A percentile compares a stretch with the other conserved stretches of the same genome.
phyloP scores from a whole-genome alignment of 1,140 invertebrate genomes.

The Musca vetustissima region DNA sequence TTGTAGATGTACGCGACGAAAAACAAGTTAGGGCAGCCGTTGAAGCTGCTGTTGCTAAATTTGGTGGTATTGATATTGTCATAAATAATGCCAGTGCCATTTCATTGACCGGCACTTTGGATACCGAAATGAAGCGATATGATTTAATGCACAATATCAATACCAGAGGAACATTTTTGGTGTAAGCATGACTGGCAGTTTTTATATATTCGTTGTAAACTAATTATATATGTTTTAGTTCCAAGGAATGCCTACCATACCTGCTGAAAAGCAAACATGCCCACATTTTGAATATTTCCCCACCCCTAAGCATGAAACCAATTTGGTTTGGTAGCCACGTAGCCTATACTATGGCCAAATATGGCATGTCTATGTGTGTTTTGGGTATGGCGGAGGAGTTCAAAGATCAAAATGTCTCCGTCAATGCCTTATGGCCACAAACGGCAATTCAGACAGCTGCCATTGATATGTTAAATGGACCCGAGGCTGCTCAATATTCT shows the following conservation, averaged over 20 bases:
- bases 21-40: slow-evolving; percentile 79
- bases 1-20: slow-evolving; percentile 93
- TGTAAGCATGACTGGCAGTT: slow-evolving; percentile 63
- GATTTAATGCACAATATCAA: slow-evolving; percentile 96
- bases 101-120: slow-evolving; percentile 79
- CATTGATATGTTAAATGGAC: slow-evolving; percentile 86
- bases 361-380: slow-evolving; percentile 97
- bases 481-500: slow-evolving; percentile 61
- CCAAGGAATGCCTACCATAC: slow-evolving; percentile 86
- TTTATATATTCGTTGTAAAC: too few relatives aligned
- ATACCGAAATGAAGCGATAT: slow-evolving; percentile 94
- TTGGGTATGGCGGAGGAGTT: slow-evolving; percentile 96
- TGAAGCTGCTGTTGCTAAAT: slow-evolving; percentile 81
- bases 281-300: slow-evolving; percentile 93
- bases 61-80: slow-evolving; percentile 94
- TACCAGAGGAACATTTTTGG: slow-evolving; percentile 87
- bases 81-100: slow-evolving; percentile 98
- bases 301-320: slow-evolving; percentile 85
- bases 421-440: slow-evolving; percentile 94
- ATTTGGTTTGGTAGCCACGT: slow-evolving; percentile 90
- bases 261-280: slow-evolving; percentile 84
- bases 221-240: slow-evolving; percentile 62
- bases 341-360: slow-evolving; percentile 96
- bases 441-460: slow-evolving; percentile 93
- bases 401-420: slow-evolving; percentile 76